Conservation (phyloP, 92 coral and sea anemone species). For the Phenganax stokvisi region DNA sequence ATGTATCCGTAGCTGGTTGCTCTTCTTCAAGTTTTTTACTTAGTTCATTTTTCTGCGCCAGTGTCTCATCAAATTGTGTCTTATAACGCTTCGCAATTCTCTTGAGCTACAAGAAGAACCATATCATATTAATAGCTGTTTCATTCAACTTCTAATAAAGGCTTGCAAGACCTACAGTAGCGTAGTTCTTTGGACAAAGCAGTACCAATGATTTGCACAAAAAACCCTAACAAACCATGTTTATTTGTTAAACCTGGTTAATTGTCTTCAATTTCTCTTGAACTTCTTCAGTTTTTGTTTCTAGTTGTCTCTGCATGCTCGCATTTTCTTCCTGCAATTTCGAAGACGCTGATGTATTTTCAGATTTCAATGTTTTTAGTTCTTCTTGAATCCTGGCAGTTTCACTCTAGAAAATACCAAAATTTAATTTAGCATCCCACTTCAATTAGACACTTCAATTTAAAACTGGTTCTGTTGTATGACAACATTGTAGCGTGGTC, state of each 20-base stretch:
- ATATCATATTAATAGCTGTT: too few relatives aligned
- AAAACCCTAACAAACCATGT: too few relatives aligned
- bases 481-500: neutral
- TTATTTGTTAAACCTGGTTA: conserved; percentile 51
- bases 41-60: conserved; percentile 54
- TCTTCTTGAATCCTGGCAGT: conserved; percentile 60
- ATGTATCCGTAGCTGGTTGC: conserved; percentile 35
- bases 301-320: conserved; percentile 55
- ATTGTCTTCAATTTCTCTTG: conserved; percentile 80
- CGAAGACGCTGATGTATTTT: conserved; percentile 43
- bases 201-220: too few relatives aligned
- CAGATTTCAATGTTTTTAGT: conserved; percentile 58
- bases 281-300: conserved; percentile 68
- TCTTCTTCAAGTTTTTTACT: conserved; percentile 62
- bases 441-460: neutral
- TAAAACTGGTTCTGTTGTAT: too few relatives aligned
- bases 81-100: conserved; percentile 91
- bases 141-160: too few relatives aligned
- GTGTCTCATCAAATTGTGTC: conserved; percentile 74
- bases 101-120: conserved; percentile 54
- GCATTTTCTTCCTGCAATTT: conserved; percentile 60
- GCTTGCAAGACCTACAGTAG: too few relatives aligned
- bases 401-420: conserved; percentile 8
- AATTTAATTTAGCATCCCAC: neutral
- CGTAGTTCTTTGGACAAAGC: too few relatives aligned